Evolutionary conservation across 2,113 vertebrate species (phyloP).

Genomic region (Oceanodroma tethys): DNA sequence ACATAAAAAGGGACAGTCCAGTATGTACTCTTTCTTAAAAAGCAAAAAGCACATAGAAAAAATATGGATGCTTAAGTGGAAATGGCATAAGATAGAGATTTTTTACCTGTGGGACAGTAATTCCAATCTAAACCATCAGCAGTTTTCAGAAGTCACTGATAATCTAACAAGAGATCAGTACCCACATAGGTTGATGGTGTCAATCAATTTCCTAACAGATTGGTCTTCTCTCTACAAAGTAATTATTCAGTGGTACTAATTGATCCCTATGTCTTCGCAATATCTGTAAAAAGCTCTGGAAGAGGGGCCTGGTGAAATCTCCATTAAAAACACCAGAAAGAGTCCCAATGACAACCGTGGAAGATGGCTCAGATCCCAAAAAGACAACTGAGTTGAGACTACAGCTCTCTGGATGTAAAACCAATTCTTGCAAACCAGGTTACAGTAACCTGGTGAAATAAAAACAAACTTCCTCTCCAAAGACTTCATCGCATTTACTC

Average conservation of each 20-base stretch:
- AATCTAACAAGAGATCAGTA: not conserved
- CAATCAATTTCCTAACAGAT: not conserved
- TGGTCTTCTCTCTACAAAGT: not conserved
- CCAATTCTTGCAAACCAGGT: not conserved
- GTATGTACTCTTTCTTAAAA: not conserved
- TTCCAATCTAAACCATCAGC: not conserved
- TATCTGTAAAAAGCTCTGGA: not conserved
- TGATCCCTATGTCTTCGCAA: not conserved
- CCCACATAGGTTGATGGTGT: not conserved
- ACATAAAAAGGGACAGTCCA: not conserved
- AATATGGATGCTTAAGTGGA: not conserved
- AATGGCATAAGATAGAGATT: not conserved
- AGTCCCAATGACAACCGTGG: not conserved
- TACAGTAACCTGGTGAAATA: not conserved
- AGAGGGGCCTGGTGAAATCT: not conserved
- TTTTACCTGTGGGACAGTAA: not conserved
- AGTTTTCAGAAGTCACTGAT: not conserved
- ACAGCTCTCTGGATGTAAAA: not conserved
- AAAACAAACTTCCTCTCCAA: not conserved
- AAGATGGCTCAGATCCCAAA: not conserved
- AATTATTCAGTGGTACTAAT: not conserved
- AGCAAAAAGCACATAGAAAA: not conserved
- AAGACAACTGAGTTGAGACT: not conserved
- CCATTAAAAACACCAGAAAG: not conserved
- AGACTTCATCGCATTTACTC: not conserved